Evolutionary conservation across 2,113 vertebrate species (phyloP).

Genomic region (Chlamydotis undulata): DNA sequence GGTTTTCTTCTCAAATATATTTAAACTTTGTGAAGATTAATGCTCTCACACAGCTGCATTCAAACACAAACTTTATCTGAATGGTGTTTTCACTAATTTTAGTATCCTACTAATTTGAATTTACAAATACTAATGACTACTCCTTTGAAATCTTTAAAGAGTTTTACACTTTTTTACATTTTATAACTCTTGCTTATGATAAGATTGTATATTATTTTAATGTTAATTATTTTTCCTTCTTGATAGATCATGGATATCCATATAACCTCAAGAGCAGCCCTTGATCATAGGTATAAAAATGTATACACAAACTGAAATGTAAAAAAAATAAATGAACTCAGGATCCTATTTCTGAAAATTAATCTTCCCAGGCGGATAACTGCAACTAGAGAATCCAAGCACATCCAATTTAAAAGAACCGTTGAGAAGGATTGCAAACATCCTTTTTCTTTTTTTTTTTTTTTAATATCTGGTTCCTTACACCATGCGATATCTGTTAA

Average conservation of each 20-base stretch:
- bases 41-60: slow-evolving; percentile 37
- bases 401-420: not conserved
- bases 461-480: not conserved
- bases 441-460: not conserved
- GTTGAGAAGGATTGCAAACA: not conserved
- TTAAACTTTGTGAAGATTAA: slow-evolving; percentile 57
- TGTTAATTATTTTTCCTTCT: not conserved
- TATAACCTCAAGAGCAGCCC: not conserved
- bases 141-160: slow-evolving; percentile 27
- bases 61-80: slow-evolving; percentile 44
- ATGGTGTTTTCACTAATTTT: slow-evolving; percentile 37
- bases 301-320: not conserved
- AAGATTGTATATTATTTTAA: not conserved
- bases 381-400: not conserved
- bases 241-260: not conserved
- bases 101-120: slow-evolving; percentile 40
- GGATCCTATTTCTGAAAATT: not conserved
- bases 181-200: not conserved
- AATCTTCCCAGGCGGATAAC: not conserved
- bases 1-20: slow-evolving; percentile 45
- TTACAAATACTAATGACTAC: slow-evolving; percentile 17
- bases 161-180: not conserved
- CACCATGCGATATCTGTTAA: not conserved
- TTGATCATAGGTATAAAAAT: not conserved
- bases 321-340: not conserved